A percentile compares a stretch with the other conserved stretches of the same genome.
These are phyloP conservation scores for Ispidina picta DNA, from an alignment of 2,797 vertebrate species.

Conservation along the genomic window DNA sequence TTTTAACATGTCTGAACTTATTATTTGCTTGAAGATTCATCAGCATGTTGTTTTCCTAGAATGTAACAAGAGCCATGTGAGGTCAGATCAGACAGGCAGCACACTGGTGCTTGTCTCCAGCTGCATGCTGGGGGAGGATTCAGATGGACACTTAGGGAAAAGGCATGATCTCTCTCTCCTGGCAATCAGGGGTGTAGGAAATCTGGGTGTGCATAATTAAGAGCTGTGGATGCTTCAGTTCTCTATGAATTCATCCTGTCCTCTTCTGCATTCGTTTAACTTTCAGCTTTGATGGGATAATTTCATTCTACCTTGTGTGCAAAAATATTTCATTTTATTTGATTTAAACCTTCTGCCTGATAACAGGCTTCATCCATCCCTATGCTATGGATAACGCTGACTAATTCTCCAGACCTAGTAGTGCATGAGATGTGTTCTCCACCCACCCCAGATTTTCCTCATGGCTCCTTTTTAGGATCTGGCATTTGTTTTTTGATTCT, in stretches of 20 bases:
- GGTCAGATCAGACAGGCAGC: not conserved
- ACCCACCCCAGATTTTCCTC: not conserved
- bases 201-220: not conserved
- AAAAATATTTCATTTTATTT: conserved; percentile 9
- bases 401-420: not conserved
- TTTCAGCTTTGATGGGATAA: not conserved
- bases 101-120: rapidly evolving
- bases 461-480: conserved; percentile 26
- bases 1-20: not conserved
- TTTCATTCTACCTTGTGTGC: not conserved
- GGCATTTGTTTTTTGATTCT: not conserved
- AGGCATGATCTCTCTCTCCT: not conserved
- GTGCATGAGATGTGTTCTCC: not conserved
- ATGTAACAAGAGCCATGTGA: not conserved
- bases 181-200: not conserved
- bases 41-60: not conserved
- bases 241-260: not conserved
- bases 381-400: not conserved
- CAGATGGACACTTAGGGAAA: not conserved
- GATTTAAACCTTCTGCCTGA: not conserved
- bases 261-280: not conserved
- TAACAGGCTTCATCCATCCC: not conserved
- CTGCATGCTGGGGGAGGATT: rapidly evolving
- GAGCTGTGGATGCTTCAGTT: not conserved
- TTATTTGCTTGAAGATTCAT: not conserved